Evolutionary conservation across 2,888 invertebrate species (phyloP), one percentile per base, ranked within the genome.

Genomic region (Zygothrica quintamaculata): DNA sequence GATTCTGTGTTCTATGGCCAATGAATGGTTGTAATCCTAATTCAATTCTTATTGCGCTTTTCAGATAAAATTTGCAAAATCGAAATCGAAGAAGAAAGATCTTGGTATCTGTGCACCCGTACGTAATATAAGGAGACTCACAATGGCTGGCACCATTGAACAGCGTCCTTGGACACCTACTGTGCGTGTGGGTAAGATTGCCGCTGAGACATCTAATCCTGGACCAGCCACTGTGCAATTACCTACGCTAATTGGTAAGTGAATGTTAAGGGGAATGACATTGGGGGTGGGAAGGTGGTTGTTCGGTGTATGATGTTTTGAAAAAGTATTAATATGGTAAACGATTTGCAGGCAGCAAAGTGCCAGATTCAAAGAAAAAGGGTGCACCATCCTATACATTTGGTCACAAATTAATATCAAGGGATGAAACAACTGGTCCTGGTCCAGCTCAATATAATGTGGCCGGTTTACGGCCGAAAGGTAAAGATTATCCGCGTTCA

Each of bases 361-460:
- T 94, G 18, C 93, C 93, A 57, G 96, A 96, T 89, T 96, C 96
- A 0, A 95, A 95, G 77, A 94, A 93, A 88, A 93, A 94, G 42
- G 93, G 95, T 55, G 95, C 96, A 0, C 96, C 96, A 3, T 95
- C 96, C 0, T 97, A 95, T 88, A 95, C 95, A 46, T 96, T 97
- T 89, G 96, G 96, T 0, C 94, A 94, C 33, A 92, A 92, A 67
- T 89, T 92, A 60, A 93, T 93, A 77, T 91, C 92, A n/a, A 93
- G 92, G 42, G 71, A 77, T 50, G 92, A 93, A 25, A 90, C 91
- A 6, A 74, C 88, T 76, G 97, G 97, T 25, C 97, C 97, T 1
- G 97, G 97, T 13, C 97, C 97, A 11, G 97, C 96, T n/a, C 94
- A 95, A 68, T 97, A 97, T 91, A 96, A 97, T 90, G 95, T 97